Base-by-base conservation (phyloP, 2,888 invertebrate species). In the Nasonia oneida region DNA sequence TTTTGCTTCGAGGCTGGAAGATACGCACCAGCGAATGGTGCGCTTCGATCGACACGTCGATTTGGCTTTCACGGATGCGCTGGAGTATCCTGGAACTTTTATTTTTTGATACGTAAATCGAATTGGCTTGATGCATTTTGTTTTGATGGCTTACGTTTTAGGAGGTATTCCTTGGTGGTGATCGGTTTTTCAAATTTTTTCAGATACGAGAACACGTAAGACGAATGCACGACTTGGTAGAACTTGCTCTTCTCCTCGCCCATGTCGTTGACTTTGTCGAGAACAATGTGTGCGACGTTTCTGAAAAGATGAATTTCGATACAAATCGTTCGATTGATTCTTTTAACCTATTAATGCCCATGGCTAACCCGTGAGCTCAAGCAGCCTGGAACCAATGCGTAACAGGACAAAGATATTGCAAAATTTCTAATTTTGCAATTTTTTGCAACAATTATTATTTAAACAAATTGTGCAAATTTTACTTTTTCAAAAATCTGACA, bases 1-100 rank as follows among this genome's bases (percentile, higher is more conserved):
- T 78, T 95, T 94, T 87, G 95, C 95, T 90, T 96, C 97, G 0
- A 96, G 93, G 15, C 95, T 94, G 0, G 96, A 95, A 0, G 95
- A 95, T 0, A 96, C 96, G 90, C 97, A 97, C 93, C 93, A 93
- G 23, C 87, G 88, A 12, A 94, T 87, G 8, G 89, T 89, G 76
- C 93, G 91, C 6, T 91, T 90, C 0, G 92, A 91, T 12, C 87
- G 89, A 85, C 94, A 94, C 3, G 89, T 87, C 2, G 92, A 87
- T 3, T 91, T 90, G 15, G 90, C 90, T 85, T 93, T 91, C 23
- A 93, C 93, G 29, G 75, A 50, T 0, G 84, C 67, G 42, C 91
- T 90, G 74, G 91, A 86, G 83, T 93, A 94, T 39, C 92, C 93
- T 14, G 92, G 91, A 90, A 91, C 93, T 92, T 84, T 75, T 29